A percentile compares a stretch with the other conserved stretches of the same genome.
Evolutionary conservation across 2,113 vertebrate species (phyloP).

Genomic region (Setophaga petechia): DNA sequence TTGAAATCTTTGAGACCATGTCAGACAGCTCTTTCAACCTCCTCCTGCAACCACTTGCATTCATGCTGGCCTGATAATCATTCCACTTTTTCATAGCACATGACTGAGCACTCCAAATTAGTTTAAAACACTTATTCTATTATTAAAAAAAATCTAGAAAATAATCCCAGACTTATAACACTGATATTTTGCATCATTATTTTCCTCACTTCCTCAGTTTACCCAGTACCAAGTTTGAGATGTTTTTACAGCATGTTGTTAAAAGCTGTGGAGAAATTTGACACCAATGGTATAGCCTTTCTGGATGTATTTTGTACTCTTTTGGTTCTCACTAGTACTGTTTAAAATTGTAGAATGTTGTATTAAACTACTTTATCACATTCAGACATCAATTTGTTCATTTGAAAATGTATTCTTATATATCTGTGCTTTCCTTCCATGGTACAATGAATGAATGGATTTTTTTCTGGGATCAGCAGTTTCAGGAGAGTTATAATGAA

Average conservation of each 20-base stretch:
- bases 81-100: background rate
- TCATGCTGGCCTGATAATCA: background rate
- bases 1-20: background rate
- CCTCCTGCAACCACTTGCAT: background rate
- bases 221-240: background rate
- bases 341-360: background rate
- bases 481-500: background rate
- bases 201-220: background rate
- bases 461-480: background rate
- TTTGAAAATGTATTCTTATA: background rate
- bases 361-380: background rate
- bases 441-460: background rate
- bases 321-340: background rate
- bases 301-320: background rate
- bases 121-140: background rate
- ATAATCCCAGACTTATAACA: background rate
- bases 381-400: background rate
- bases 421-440: background rate
- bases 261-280: background rate
- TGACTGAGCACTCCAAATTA: background rate
- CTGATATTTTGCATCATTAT: background rate
- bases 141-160: background rate
- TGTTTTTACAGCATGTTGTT: background rate
- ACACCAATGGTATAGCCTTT: background rate
- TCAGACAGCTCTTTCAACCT: background rate